phyloP scores from a whole-genome alignment of 1,140 invertebrate genomes.

The Bilobella aurantiaca region DNA sequence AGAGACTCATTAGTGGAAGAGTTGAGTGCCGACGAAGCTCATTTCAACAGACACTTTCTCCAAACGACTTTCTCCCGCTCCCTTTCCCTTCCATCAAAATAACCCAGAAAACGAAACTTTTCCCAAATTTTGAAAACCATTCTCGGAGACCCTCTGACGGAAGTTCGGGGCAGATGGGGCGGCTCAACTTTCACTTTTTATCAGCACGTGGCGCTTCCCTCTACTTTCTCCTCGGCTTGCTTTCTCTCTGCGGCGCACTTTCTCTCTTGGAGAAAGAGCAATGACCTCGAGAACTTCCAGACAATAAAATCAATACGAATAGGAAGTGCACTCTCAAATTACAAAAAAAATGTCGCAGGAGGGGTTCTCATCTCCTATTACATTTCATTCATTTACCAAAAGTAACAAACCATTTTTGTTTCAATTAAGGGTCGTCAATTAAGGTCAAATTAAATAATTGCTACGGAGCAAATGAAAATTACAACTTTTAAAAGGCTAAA shows the following conservation, averaged over 20 bases:
- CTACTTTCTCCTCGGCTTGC: too few relatives aligned
- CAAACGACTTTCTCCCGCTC: not conserved
- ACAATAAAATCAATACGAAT: not conserved
- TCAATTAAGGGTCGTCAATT: too few relatives aligned
- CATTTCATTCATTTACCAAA: not conserved
- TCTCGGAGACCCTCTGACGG: not conserved
- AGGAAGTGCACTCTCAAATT: too few relatives aligned
- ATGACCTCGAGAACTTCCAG: not conserved
- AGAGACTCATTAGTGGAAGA: not conserved
- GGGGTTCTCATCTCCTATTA: not conserved
- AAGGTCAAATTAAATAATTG: too few relatives aligned
- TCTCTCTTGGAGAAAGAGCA: not conserved
- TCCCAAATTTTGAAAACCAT: not conserved
- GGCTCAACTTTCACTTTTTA: not conserved
- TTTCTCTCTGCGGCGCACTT: not conserved
- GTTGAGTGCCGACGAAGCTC: not conserved
- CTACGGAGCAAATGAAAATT: too few relatives aligned
- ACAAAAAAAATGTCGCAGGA: not conserved
- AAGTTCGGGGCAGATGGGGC: not conserved
- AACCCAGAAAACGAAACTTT: not conserved
- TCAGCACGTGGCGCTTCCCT: not conserved
- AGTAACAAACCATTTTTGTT: too few relatives aligned
- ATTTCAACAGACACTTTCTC: not conserved
- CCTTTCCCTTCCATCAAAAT: not conserved
- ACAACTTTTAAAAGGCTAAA: too few relatives aligned